phyloP scores from a whole-genome alignment of 2,888 invertebrate species.

The Patella pellucida region DNA sequence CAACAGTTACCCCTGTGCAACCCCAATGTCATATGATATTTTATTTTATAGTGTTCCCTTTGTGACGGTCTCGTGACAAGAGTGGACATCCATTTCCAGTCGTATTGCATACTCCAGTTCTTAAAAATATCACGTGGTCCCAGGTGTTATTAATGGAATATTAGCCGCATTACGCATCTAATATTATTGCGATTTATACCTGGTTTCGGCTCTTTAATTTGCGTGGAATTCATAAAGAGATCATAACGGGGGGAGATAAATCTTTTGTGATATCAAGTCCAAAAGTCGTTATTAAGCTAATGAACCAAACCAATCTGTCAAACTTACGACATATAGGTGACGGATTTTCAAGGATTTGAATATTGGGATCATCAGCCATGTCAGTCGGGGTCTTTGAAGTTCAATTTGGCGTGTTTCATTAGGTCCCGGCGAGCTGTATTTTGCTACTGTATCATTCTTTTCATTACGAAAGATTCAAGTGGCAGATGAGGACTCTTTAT shows the following conservation, averaged over 20 bases:
- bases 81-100: too few relatives aligned
- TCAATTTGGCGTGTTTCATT: background rate
- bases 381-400: constrained; percentile 4
- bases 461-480: background rate
- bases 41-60: too few relatives aligned
- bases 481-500: background rate
- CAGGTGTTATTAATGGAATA: too few relatives aligned
- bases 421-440: background rate
- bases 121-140: too few relatives aligned
- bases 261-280: background rate
- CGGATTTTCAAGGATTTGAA: background rate
- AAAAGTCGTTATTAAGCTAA: background rate
- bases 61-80: too few relatives aligned
- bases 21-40: too few relatives aligned
- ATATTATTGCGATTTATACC: background rate
- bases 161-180: background rate
- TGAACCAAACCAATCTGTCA: constrained; percentile 1
- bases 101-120: too few relatives aligned
- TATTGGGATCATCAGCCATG: background rate
- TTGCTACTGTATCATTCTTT: background rate
- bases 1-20: too few relatives aligned
- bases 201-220: background rate
- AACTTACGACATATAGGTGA: constrained; percentile 3
- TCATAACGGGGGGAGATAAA: background rate
- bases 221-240: background rate